Evolutionary conservation across 2,797 vertebrate species (phyloP).

Genomic region (Scyliorhinus canicula): DNA sequence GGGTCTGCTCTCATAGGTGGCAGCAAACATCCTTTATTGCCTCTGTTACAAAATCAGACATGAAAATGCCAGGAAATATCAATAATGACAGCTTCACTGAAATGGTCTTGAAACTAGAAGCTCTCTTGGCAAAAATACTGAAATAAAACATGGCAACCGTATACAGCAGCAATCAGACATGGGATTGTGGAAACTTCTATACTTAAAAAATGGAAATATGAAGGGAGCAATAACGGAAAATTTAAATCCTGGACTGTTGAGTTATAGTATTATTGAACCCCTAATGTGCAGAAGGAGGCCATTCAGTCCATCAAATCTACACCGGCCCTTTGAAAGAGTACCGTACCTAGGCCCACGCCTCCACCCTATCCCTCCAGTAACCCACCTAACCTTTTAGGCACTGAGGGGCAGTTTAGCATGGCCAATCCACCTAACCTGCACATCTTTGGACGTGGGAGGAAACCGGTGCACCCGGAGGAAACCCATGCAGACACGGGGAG

Average conservation of each 20-base stretch:
- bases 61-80: background rate
- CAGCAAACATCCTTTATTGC: background rate
- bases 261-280: no score
- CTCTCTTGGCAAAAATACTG: background rate
- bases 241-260: background rate
- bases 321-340: no score
- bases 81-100: background rate
- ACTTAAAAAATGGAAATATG: background rate
- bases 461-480: no score
- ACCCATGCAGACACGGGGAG: no score
- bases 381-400: no score
- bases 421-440: no score
- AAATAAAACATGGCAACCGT: background rate
- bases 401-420: no score
- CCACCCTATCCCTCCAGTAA: no score
- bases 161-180: background rate
- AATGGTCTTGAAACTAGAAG: background rate
- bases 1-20: background rate
- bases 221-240: background rate
- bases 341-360: no score
- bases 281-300: no score
- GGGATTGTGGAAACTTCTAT: background rate
- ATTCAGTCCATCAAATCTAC: no score
- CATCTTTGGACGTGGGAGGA: no score
- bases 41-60: background rate